phyloP scores from a whole-genome alignment of 2,113 vertebrate species.

The Myanophis thanlyinensis region DNA sequence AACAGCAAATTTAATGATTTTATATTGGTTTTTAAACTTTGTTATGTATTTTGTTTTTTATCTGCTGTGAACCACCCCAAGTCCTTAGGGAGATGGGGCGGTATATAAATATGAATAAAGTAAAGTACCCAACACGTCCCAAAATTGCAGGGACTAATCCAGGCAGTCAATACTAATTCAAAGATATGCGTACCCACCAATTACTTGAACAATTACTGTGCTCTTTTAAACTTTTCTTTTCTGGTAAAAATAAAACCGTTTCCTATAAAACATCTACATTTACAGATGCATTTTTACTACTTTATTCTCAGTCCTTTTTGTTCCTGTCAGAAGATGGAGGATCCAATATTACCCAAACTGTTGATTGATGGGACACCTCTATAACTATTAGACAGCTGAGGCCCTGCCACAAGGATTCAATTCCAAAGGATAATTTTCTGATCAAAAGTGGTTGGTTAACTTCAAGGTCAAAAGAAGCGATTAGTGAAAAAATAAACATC shows the following conservation, averaged over 20 bases:
- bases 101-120: too few species aligned
- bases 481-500: slow-evolving; percentile 49
- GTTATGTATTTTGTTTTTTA: too few species aligned
- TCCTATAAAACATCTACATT: neutral
- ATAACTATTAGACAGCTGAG: slow-evolving; percentile 39
- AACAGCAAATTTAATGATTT: too few species aligned
- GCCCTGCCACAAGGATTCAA: neutral
- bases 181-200: neutral
- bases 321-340: slow-evolving; percentile 10
- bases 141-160: neutral
- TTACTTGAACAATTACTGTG: neutral
- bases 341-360: slow-evolving; percentile 2
- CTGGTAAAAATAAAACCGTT: neutral
- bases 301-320: neutral
- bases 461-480: slow-evolving; percentile 59
- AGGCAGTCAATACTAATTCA: neutral
- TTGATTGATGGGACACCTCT: slow-evolving; percentile 19
- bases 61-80: too few species aligned
- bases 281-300: neutral
- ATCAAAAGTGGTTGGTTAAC: slow-evolving; percentile 62
- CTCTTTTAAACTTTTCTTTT: neutral
- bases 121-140: neutral
- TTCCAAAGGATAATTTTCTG: slow-evolving; percentile 46
- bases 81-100: too few species aligned
- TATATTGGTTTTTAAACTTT: too few species aligned